Evolutionary conservation across 2,113 vertebrate genomes (phyloP).

Genomic region (Sarotherodon lohbergeri): DNA sequence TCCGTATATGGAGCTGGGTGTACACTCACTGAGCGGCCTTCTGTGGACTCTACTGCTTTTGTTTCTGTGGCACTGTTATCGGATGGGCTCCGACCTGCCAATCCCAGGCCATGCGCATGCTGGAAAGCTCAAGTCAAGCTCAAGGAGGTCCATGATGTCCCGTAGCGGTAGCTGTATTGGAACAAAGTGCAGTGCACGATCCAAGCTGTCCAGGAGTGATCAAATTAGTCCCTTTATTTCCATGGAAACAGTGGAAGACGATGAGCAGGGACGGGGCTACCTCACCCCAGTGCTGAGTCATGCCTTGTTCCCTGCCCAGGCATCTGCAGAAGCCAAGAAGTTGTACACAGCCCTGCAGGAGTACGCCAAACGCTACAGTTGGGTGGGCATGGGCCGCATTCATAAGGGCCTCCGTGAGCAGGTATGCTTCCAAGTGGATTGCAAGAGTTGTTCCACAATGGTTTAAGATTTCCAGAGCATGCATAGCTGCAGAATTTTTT

Average conservation of each 20-base stretch:
- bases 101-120: conserved; percentile 43
- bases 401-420: conserved; percentile 78
- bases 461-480: not conserved
- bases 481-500: not conserved
- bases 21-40: conserved; percentile 75
- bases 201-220: conserved; percentile 49
- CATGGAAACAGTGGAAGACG: conserved; percentile 67
- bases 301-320: conserved; percentile 69
- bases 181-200: conserved; percentile 43
- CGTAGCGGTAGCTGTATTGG: conserved; percentile 51
- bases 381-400: conserved; percentile 86
- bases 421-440: conserved; percentile 27
- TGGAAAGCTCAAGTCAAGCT: conserved; percentile 59
- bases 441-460: not conserved
- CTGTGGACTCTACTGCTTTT: conserved; percentile 80
- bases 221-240: conserved; percentile 56
- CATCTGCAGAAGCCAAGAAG: conserved; percentile 73
- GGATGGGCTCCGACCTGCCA: conserved; percentile 76
- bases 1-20: conserved; percentile 65
- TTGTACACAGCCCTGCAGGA: conserved; percentile 79
- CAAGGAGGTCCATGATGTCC: conserved; percentile 53
- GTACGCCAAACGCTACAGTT: conserved; percentile 86
- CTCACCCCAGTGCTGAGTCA: conserved; percentile 72
- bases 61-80: conserved; percentile 88
- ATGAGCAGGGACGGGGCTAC: conserved; percentile 62